Conservation (phyloP, 2,113 vertebrate species). For the Oenanthe oenanthe region DNA sequence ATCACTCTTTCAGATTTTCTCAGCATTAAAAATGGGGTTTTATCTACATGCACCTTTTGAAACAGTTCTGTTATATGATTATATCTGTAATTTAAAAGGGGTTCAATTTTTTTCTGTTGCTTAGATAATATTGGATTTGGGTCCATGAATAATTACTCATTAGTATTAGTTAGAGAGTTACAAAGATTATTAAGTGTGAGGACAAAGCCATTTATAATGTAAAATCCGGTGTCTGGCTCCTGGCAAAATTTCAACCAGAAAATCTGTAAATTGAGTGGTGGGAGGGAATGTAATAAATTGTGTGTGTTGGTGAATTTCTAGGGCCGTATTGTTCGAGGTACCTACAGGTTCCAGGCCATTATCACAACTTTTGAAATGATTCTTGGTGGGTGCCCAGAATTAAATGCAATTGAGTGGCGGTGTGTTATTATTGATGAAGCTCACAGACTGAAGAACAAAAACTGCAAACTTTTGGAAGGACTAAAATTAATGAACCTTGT, state of each 20-base stretch:
- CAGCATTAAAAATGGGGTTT: neutral
- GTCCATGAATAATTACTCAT: neutral
- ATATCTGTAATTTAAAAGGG: neutral
- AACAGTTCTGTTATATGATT: neutral
- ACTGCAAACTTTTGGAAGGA: constrained; percentile 97
- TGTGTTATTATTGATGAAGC: constrained; percentile 98
- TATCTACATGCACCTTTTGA: neutral
- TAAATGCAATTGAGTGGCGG: constrained; percentile 97
- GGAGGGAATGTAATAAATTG: neutral
- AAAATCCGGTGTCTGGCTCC: neutral
- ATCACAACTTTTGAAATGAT: constrained; percentile 99
- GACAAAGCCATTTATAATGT: neutral
- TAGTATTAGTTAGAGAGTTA: neutral
- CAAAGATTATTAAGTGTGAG: neutral
- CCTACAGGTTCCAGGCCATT: constrained; percentile 94
- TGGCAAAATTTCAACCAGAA: neutral
- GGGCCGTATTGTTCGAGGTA: constrained; percentile 89
- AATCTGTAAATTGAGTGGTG: neutral
- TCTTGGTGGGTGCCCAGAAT: constrained; percentile 93
- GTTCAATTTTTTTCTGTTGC: neutral
- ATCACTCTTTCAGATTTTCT: neutral
- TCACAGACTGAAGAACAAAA: constrained; percentile 98
- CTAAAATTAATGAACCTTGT: constrained; percentile 98
- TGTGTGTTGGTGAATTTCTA: constrained; percentile 63
- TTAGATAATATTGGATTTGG: neutral